Evolutionary conservation across 2,797 vertebrate species (phyloP).

Genomic region (Pyrocephalus nanus): DNA sequence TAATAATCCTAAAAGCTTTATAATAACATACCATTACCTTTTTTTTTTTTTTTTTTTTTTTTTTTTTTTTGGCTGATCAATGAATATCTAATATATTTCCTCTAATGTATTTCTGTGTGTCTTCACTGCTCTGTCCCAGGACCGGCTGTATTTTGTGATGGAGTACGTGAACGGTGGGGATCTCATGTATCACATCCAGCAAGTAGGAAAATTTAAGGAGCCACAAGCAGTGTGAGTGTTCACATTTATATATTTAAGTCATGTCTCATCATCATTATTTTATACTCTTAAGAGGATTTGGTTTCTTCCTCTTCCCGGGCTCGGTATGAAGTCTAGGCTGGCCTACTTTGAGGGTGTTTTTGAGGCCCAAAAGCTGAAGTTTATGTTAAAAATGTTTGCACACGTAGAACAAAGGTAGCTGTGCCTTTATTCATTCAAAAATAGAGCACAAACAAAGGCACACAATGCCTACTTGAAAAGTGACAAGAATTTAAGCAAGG

Average conservation of each 20-base stretch:
- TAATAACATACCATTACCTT: not conserved
- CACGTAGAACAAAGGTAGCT: not conserved
- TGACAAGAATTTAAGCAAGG: not conserved
- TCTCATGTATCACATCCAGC: conserved; percentile 90
- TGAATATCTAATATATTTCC: not conserved
- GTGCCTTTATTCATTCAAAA: not conserved
- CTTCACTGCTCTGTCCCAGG: conserved; percentile 72
- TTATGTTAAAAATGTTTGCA: not conserved
- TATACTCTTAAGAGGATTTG: not conserved
- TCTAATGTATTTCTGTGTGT: not conserved
- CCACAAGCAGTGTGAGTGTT: conserved; percentile 95
- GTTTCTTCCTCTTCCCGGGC: not conserved
- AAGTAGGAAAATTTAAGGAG: conserved; percentile 94
- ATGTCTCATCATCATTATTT: not conserved
- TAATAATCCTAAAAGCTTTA: conserved; percentile 33
- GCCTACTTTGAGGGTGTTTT: not conserved
- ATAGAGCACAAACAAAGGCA: not conserved
- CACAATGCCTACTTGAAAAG: not conserved
- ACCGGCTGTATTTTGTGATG: conserved; percentile 97
- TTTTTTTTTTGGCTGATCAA: not conserved
- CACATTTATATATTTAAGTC: not conserved
- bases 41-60: not conserved
- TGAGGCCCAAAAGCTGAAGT: not conserved
- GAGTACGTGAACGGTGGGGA: conserved; percentile 98
- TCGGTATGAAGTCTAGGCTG: not conserved